Evolutionary conservation across 2,888 invertebrate species (phyloP).

Genomic region (Chaitophorus viminalis): DNA sequence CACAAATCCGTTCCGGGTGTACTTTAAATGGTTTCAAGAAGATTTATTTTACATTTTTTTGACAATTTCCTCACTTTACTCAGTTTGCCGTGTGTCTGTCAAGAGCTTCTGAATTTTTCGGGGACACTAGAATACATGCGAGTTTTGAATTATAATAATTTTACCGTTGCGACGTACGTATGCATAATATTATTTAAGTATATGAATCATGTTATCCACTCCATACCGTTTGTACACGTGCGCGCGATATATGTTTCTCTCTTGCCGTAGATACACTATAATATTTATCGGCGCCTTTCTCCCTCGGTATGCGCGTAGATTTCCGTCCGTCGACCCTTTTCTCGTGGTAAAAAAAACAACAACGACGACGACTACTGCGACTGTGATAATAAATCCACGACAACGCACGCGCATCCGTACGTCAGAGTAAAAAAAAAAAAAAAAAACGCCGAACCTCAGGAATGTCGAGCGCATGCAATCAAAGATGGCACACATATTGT

Average conservation of each 20-base stretch:
- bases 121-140: too few relatives aligned
- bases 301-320: background rate
- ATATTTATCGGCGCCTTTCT: background rate
- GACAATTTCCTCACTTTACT: too few relatives aligned
- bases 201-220: background rate
- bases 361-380: background rate
- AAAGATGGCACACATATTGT: too few relatives aligned
- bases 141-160: too few relatives aligned
- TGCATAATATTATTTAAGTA: background rate
- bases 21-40: too few relatives aligned
- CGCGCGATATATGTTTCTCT: background rate
- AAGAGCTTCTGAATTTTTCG: too few relatives aligned
- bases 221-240: background rate
- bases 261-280: background rate
- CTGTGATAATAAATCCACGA: background rate
- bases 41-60: too few relatives aligned
- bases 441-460: background rate
- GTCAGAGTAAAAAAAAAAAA: too few relatives aligned
- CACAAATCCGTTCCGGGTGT: too few relatives aligned
- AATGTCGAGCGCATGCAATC: too few relatives aligned
- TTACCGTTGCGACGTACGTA: too few relatives aligned
- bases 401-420: background rate
- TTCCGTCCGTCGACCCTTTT: background rate
- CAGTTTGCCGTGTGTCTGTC: too few relatives aligned
- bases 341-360: background rate